phyloP scores from a whole-genome alignment of 2,113 vertebrate species.

The Phaethornis superciliosus region DNA sequence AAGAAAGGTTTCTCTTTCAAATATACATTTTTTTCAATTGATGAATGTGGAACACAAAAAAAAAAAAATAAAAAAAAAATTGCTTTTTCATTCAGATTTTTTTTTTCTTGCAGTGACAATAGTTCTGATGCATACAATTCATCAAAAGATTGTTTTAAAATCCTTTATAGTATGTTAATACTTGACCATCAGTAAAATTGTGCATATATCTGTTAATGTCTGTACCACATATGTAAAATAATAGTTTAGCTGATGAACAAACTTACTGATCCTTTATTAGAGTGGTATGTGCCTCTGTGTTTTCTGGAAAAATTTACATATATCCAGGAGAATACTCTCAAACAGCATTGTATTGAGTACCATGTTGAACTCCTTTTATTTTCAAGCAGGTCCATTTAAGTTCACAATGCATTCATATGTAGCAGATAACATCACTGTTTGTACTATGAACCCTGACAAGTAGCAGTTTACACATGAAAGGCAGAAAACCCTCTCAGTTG shows the following conservation, averaged over 20 bases:
- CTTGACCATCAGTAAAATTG: background rate
- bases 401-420: background rate
- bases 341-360: background rate
- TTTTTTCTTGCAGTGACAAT: background rate
- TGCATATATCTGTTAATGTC: background rate
- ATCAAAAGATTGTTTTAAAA: background rate
- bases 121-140: background rate
- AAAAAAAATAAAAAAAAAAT: background rate
- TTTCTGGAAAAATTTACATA: background rate
- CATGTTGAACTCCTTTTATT: background rate
- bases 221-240: background rate
- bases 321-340: background rate
- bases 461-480: background rate
- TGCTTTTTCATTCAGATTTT: background rate
- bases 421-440: background rate
- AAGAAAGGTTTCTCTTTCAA: background rate
- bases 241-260: background rate
- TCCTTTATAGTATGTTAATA: background rate
- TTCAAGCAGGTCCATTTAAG: background rate
- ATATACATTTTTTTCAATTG: background rate
- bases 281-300: background rate
- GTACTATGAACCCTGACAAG: background rate
- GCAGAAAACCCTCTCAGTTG: background rate
- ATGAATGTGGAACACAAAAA: background rate
- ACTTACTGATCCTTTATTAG: background rate